A percentile compares a stretch with the other conserved stretches of the same genome.
These are phyloP conservation scores for Drosophila cognata DNA, from an alignment of 2,888 invertebrate species.

Conservation along the genomic window DNA sequence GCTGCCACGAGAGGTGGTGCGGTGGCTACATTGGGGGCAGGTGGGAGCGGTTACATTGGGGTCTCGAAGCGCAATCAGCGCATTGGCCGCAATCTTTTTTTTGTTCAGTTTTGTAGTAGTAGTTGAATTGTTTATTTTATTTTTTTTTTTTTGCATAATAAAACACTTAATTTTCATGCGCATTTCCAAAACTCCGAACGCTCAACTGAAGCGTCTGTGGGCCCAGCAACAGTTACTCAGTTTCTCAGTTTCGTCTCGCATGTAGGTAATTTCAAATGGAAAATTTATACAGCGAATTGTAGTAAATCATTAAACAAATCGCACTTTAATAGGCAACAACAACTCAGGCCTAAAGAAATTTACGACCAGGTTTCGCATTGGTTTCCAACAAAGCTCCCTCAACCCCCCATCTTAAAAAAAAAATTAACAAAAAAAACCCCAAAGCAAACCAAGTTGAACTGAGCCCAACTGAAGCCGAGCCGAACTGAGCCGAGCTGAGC, in stretches of 20 bases:
- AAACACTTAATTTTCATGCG: constrained; percentile 82
- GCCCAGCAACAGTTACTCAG: constrained; percentile 28
- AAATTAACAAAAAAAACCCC: constrained; percentile 29
- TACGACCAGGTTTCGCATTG: constrained; percentile 55
- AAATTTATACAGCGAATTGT: constrained; percentile 78
- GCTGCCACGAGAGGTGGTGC: neutral
- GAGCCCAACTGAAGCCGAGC: constrained; percentile 41
- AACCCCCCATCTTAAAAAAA: constrained; percentile 17
- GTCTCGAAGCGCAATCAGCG: constrained; percentile 55
- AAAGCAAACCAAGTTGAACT: constrained; percentile 56
- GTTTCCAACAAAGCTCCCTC: neutral
- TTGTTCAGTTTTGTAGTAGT: constrained; percentile 31
- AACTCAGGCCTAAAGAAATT: constrained; percentile 67
- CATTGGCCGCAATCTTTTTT: constrained; percentile 37
- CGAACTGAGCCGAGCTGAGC: constrained; percentile 22
- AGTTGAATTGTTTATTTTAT: constrained; percentile 46
- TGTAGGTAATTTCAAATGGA: constrained; percentile 81
- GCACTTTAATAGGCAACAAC: constrained; percentile 80
- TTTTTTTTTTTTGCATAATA: constrained; percentile 81
- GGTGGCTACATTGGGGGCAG: constrained; percentile 6
- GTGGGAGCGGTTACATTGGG: constrained; percentile 30
- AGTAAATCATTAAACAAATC: constrained; percentile 83
- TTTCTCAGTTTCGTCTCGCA: constrained; percentile 50
- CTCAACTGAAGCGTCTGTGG: constrained; percentile 58
- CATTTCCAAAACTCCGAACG: constrained; percentile 71